Evolutionary conservation across 2,113 vertebrate species (phyloP).

Genomic region (Piprites chloris): DNA sequence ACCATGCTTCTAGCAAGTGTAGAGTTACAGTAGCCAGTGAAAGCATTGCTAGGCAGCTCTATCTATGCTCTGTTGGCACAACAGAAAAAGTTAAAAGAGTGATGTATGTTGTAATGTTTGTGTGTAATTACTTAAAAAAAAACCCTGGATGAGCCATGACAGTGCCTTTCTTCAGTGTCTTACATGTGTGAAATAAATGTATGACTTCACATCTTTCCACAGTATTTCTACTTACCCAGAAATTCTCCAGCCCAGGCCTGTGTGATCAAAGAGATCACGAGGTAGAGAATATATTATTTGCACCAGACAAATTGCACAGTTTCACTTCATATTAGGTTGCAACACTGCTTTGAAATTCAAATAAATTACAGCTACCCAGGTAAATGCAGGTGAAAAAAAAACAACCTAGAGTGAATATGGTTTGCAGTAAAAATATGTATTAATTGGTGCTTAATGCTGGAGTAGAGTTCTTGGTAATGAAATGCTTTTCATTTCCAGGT

Average conservation of each 20-base stretch:
- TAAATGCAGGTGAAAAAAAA: neutral
- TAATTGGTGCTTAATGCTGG: neutral
- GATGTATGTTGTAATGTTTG: neutral
- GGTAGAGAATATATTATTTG: neutral
- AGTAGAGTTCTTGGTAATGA: neutral
- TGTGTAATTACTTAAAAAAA: neutral
- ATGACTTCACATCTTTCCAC: neutral
- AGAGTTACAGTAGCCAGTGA: neutral
- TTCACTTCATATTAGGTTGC: neutral
- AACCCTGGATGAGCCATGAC: neutral
- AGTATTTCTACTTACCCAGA: neutral
- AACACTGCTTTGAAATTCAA: neutral
- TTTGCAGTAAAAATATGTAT: neutral
- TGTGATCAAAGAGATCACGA: neutral
- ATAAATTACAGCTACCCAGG: neutral
- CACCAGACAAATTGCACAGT: neutral
- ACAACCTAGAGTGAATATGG: neutral
- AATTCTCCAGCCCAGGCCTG: neutral
- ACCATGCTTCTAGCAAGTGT: neutral
- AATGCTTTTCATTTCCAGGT: slow-evolving; percentile 35
- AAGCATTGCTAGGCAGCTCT: neutral
- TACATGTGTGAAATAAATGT: neutral
- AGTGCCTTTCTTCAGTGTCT: neutral
- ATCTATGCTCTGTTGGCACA: neutral
- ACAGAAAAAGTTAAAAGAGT: neutral